Base-by-base conservation (phyloP, 2,888 invertebrate species). In the Xestoiulus laeticollis region DNA sequence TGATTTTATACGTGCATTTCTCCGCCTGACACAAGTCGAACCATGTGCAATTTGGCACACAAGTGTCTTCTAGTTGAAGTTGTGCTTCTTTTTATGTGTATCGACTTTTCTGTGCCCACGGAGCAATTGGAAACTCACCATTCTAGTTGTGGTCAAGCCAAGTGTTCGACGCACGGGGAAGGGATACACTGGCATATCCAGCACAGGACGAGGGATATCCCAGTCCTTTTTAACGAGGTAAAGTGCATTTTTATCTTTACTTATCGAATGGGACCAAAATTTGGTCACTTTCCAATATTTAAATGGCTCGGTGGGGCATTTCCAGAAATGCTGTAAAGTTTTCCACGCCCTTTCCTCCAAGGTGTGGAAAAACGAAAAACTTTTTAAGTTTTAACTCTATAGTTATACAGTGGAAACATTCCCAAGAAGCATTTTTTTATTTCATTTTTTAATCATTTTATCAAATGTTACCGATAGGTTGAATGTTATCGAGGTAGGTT, bases 1-100 rank as follows among this genome's bases (percentile, higher is more conserved):
- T 68, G 68, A 68, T 68, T 26, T 68, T 22, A 68, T 30, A 68
- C 68, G 68, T 68, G 26, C 68, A 26, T 26, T 68, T 68, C 68
- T 26, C 10, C 68, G 68, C 26, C 68, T 26, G 26, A 68, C 10
- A 68, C 68, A 68, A 68, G 26, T 68, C 26, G n/a, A 68, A n/a
- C 68, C 68, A 68, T 68, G 68, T 68, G 68, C 59, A 59, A 22
- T n/a, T 59, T 59, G 59, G 59, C 59, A 22, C 59, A 8, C 68
- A 68, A 68, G 68, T 68, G 68, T 8, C 68, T 68, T 68, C 68
- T 68, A 68, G 12, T 68, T 68, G n/a, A 68, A 68, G 26, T 68
- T 68, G 68, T 68, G 68, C 26, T 68, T 68, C 26, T 68, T 68
- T 68, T 26, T 26, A 68, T 68, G 68, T 26, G 68, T 26, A 26